Base-by-base conservation (phyloP, 2,888 invertebrate genomes). In the Phengaris alcon region DNA sequence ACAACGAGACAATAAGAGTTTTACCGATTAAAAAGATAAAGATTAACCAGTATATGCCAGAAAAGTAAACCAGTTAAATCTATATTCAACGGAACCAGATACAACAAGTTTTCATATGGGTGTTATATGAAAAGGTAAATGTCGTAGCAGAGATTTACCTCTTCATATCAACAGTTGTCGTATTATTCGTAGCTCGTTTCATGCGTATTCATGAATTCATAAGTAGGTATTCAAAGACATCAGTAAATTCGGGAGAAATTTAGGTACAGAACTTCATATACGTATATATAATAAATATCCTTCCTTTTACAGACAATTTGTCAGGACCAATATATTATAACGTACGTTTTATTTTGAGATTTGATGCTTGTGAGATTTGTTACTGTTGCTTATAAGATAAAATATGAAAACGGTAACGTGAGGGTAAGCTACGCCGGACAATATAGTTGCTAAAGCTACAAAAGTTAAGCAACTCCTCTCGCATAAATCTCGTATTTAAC, bases 161-260 rank as follows among this genome's bases (percentile, higher is more conserved):
- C 12, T 22, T 64, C 64, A 64, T 64, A 64, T 64, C 64, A 64
- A 64, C 64, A 64, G 35, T 64, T 64, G 64, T 64, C 22, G 22
- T 64, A 64, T 64, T 35, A n/a, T n/a, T n/a, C n/a, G n/a, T 64
- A 44, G 12, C 64, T 64, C 22, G 22, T 22, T 22, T 22, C 64
- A 12, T 64, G 35, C 12, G 64, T 64, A 64, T 64, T 64, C 64
- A 64, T 64, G 35, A 35, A 64, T 64, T 64, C 64, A 64, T 64
- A 64, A 35, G 64, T 64, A 12, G 13, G 35, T 64, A 64, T 64
- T 44, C 10, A 22, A 59, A 9, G 59, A 22, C 9, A 22, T 7
- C 10, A 22, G 10, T 15, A 15, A 4, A 22, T 59, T 59, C 15
- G 9, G 22, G 15, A 15, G 10, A 59, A 15, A 22, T 59, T 9